Evolutionary conservation across 2,888 invertebrate genomes (phyloP).

Genomic region (Pseudococcus longispinus): DNA sequence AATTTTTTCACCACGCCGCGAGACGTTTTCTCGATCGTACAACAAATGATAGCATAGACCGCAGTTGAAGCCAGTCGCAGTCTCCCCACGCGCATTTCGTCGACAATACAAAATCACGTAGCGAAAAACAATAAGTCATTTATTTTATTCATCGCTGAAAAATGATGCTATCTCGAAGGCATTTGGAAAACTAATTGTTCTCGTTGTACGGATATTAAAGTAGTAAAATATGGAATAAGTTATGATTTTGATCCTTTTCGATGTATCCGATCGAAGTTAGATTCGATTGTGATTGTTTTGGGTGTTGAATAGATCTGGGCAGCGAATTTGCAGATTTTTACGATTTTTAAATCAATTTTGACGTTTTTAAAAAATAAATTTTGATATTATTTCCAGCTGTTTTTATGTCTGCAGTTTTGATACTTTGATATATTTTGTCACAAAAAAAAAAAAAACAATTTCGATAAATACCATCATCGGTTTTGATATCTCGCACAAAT

Average conservation of each 20-base stretch:
- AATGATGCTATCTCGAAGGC: not conserved
- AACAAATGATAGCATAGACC: not conserved
- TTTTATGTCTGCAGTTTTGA: too few relatives aligned
- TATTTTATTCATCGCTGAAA: not conserved
- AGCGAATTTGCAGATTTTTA: too few relatives aligned
- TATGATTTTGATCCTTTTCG: not conserved
- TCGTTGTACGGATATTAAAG: not conserved
- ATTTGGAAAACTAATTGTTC: slow-evolving; percentile 16
- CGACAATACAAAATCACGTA: not conserved
- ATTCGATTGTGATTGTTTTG: not conserved
- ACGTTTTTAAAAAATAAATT: too few relatives aligned
- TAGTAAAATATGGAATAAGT: not conserved
- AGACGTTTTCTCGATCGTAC: not conserved
- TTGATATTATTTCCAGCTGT: too few relatives aligned
- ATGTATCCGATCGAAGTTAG: too few relatives aligned
- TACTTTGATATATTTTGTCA: too few relatives aligned
- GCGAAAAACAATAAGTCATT: slow-evolving; percentile 2
- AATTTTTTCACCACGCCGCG: not conserved
- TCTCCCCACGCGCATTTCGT: not conserved
- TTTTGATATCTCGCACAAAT: too few relatives aligned
- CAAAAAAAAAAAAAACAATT: too few relatives aligned
- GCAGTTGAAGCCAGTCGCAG: not conserved
- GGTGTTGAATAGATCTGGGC: not conserved
- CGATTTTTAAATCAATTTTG: too few relatives aligned
- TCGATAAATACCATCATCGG: too few relatives aligned